Conservation (phyloP, 2,888 invertebrate genomes). For the Entomobrya proxima region DNA sequence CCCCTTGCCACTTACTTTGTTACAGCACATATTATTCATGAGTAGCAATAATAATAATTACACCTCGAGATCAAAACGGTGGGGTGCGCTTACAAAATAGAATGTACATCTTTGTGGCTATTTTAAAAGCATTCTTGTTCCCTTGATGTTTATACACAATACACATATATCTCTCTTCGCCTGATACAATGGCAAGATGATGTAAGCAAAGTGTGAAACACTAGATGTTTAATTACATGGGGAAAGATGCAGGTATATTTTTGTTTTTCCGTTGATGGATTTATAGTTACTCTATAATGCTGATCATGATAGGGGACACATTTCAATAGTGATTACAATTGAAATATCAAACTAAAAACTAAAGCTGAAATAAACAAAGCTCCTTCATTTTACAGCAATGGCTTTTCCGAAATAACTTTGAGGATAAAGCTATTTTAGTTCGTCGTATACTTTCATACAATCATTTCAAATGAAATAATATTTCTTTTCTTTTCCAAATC, state of each 20-base stretch:
- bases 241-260: conserved; percentile 7
- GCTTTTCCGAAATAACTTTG: too few relatives aligned
- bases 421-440: neutral
- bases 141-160: too few relatives aligned
- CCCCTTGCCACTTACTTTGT: neutral
- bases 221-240: neutral
- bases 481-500: neutral
- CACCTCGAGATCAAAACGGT: neutral
- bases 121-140: too few relatives aligned
- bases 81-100: neutral
- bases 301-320: neutral
- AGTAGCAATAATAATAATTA: neutral
- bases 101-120: neutral
- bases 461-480: conserved; percentile 43
- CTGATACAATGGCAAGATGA: too few relatives aligned
- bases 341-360: neutral
- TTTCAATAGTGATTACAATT: neutral
- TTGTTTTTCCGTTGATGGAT: neutral
- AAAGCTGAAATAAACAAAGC: too few relatives aligned
- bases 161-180: too few relatives aligned
- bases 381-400: too few relatives aligned
- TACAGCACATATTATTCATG: neutral
- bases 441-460: neutral
- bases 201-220: neutral
- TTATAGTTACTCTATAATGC: neutral